Percentiles rank a stretch among this genome's conserved stretches.
Evolutionary conservation across 1,140 invertebrate species (phyloP).

Genomic region (Propsilocerus akamusi): DNA sequence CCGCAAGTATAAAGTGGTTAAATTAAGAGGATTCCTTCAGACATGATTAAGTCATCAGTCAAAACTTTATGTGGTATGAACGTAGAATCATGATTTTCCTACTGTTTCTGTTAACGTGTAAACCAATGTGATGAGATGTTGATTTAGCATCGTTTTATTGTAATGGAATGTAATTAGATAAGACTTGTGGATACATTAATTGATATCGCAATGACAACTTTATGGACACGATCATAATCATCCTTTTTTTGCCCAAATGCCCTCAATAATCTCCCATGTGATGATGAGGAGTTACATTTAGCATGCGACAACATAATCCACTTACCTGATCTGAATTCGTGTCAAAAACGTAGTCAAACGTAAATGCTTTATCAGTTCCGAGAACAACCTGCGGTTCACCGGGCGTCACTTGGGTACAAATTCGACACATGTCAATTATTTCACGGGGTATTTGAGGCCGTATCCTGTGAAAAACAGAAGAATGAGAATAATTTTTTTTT

Average conservation of each 20-base stretch:
- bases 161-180: too few relatives aligned
- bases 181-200: too few relatives aligned
- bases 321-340: slow-evolving; percentile 39
- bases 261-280: not conserved
- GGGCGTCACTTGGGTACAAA: slow-evolving; percentile 75
- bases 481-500: not conserved
- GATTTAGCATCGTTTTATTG: too few relatives aligned
- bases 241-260: not conserved
- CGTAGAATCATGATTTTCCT: too few relatives aligned
- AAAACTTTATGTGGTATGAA: too few relatives aligned
- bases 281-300: not conserved
- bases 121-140: too few relatives aligned
- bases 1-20: too few relatives aligned
- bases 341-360: slow-evolving; percentile 93
- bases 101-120: too few relatives aligned
- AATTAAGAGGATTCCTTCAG: too few relatives aligned
- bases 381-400: slow-evolving; percentile 82
- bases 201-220: too few relatives aligned
- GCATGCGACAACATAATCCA: not conserved
- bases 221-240: not conserved
- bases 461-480: slow-evolving; percentile 41
- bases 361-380: slow-evolving; percentile 88
- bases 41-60: too few relatives aligned
- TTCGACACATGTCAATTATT: slow-evolving; percentile 83
- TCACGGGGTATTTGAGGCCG: slow-evolving; percentile 85